Conservation (phyloP, 2,113 vertebrate genomes). For the Hippocampus guttulatus region DNA sequence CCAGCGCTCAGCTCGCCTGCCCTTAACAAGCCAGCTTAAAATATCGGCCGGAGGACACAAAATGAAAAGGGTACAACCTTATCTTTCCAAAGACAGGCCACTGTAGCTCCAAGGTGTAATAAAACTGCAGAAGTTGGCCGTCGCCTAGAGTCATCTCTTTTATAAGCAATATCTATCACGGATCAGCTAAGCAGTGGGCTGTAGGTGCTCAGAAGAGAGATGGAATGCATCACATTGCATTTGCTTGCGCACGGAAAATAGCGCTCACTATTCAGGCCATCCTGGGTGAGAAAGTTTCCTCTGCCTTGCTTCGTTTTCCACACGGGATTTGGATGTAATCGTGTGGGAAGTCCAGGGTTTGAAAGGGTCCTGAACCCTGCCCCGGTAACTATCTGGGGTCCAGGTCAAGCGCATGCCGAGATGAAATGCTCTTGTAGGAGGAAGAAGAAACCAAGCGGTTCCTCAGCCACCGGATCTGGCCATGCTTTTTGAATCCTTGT, state of each 20-base stretch:
- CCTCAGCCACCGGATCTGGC: constrained; percentile 14
- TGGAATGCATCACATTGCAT: constrained; percentile 70
- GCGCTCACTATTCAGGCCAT: constrained; percentile 47
- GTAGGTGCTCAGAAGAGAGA: constrained; percentile 59
- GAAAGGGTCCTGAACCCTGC: constrained; percentile 46
- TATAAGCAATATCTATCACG: constrained; percentile 89
- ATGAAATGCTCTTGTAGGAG: constrained; percentile 21
- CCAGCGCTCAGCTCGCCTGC: constrained; percentile 70
- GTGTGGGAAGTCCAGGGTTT: constrained; percentile 56
- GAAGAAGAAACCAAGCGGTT: constrained; percentile 24
- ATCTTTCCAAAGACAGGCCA: constrained; percentile 88
- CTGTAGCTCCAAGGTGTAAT: constrained; percentile 89
- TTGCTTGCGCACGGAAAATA: constrained; percentile 50
- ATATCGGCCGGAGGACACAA: constrained; percentile 84
- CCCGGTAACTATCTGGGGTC: constrained; percentile 18
- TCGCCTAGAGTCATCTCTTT: constrained; percentile 87
- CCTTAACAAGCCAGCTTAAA: constrained; percentile 80
- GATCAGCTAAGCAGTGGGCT: constrained; percentile 81
- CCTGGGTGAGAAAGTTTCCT: constrained; percentile 39
- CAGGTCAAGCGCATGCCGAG: constrained; percentile 38
- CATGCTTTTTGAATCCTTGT: constrained; percentile 50
- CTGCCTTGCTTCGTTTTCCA: constrained; percentile 38
- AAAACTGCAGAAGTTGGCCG: constrained; percentile 86
- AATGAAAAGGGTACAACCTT: constrained; percentile 94
- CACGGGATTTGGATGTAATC: constrained; percentile 65